Conservation (phyloP, 2,113 vertebrate genomes). For the Arizona elegans region DNA sequence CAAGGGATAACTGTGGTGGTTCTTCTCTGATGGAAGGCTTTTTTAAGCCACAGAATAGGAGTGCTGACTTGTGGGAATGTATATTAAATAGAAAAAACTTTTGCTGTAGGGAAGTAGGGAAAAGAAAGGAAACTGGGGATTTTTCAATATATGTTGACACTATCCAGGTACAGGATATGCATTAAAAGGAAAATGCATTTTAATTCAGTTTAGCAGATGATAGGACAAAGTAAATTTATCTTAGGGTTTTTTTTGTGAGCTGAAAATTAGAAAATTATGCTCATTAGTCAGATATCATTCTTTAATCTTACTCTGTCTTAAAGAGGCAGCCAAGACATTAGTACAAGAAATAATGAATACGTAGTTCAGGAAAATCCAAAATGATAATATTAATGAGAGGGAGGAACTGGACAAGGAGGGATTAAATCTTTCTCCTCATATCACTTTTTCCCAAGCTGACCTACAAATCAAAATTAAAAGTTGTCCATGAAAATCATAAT, state of each 20-base stretch:
- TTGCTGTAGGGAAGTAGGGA: not conserved
- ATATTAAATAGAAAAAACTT: conserved; percentile 1
- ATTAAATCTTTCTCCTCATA: not conserved
- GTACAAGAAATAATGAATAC: not conserved
- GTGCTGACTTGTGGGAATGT: conserved; percentile 16
- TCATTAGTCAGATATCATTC: not conserved
- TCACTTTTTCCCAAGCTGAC: not conserved
- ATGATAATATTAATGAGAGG: not conserved
- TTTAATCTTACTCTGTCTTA: not conserved
- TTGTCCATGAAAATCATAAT: not conserved
- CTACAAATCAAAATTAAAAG: not conserved
- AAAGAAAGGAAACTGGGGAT: not conserved
- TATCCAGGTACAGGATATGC: not conserved
- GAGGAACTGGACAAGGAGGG: not conserved
- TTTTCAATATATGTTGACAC: not conserved
- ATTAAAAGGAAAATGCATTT: not conserved
- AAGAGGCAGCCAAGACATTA: not conserved
- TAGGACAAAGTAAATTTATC: not conserved
- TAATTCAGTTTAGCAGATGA: not conserved
- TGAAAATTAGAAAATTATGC: not conserved
- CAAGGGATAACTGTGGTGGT: not conserved
- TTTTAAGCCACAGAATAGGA: conserved; percentile 31
- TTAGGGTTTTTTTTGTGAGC: not conserved
- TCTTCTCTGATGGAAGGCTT: conserved; percentile 35
- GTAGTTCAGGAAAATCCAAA: not conserved